Conservation (phyloP, 2,888 invertebrate genomes). For the Pristionchus fissidentatus region DNA sequence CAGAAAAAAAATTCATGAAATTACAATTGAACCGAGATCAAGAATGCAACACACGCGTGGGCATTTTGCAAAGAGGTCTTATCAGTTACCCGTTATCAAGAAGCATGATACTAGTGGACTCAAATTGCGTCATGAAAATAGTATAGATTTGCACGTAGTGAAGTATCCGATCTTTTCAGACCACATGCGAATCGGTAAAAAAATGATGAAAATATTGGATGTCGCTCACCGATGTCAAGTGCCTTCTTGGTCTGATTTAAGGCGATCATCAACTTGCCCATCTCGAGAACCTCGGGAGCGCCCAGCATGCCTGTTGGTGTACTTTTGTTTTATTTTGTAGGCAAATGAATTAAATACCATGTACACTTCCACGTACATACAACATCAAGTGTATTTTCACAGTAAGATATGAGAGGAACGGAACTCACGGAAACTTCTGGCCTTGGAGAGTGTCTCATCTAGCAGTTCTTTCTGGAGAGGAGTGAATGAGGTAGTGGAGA, state of each 20-base stretch:
- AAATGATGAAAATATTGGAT: conserved; percentile 6
- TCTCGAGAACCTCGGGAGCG: conserved; percentile 48
- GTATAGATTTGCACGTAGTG: not conserved
- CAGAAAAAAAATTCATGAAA: no score
- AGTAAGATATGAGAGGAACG: not conserved
- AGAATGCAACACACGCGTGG: no score
- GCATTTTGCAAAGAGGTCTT: no score
- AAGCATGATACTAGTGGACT: no score
- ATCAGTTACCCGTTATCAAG: no score
- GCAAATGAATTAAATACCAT: no score
- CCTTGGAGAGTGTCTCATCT: conserved; percentile 3
- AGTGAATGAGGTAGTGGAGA: conserved; percentile 20
- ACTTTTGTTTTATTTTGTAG: no score
- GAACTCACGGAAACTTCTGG: not conserved
- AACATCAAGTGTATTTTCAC: not conserved
- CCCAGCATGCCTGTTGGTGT: conserved; percentile 39
- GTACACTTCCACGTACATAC: no score
- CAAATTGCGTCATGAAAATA: no score
- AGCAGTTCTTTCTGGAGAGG: conserved; percentile 30
- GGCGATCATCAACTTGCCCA: conserved; percentile 39
- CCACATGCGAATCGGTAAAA: not conserved
- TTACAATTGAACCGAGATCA: no score
- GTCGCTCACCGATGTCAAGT: conserved; percentile 47
- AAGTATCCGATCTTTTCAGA: not conserved
- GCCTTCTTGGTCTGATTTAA: conserved; percentile 40